phyloP scores from a whole-genome alignment of 2,797 vertebrate species.

The Strix occidentalis region DNA sequence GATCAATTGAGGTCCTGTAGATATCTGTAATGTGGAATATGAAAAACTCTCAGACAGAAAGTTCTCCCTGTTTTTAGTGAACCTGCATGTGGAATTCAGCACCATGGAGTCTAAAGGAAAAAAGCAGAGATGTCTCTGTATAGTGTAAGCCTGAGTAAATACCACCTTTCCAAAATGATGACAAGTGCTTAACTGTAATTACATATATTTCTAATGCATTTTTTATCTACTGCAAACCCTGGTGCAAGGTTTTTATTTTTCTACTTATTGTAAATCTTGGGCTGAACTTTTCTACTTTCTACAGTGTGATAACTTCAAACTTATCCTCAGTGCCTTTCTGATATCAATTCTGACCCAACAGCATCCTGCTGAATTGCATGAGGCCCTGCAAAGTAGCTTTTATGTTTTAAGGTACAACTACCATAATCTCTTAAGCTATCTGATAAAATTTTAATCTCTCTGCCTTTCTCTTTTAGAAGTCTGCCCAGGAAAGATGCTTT shows the following conservation, averaged over 20 bases:
- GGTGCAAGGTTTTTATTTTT: background rate
- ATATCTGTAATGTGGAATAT: background rate
- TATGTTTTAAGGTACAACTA: slow-evolving; percentile 46
- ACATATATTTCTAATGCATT: slow-evolving; percentile 32
- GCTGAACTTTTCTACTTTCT: slow-evolving; percentile 13
- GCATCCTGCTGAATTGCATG: slow-evolving; percentile 28
- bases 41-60: background rate
- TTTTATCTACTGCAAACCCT: slow-evolving; percentile 43
- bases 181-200: slow-evolving; percentile 58
- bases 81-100: background rate
- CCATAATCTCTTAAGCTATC: slow-evolving; percentile 10
- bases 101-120: background rate
- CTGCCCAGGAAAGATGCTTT: slow-evolving; percentile 32
- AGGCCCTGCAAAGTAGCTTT: slow-evolving; percentile 38
- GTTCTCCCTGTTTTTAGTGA: background rate
- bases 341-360: slow-evolving; percentile 7
- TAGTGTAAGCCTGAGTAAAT: slow-evolving; percentile 14
- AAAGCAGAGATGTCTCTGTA: background rate
- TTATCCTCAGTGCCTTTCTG: background rate
- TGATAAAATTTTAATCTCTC: slow-evolving; percentile 60
- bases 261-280: slow-evolving; percentile 5
- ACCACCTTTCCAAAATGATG: slow-evolving; percentile 36
- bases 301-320: slow-evolving; percentile 11
- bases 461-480: slow-evolving; percentile 38
- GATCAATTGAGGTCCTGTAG: background rate